Evolutionary conservation across 2,113 vertebrate genomes (phyloP).

Genomic region (Conger conger): DNA sequence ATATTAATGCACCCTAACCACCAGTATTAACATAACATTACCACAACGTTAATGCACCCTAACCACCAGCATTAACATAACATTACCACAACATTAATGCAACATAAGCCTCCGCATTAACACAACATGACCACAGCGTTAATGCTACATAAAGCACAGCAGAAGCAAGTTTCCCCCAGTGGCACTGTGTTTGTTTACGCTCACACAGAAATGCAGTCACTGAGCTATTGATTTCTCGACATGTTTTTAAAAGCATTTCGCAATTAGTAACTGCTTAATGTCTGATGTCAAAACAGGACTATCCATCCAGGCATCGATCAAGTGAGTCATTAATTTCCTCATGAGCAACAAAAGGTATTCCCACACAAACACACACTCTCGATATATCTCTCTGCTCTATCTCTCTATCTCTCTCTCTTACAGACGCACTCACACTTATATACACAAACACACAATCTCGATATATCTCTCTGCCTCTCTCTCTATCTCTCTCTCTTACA

Average conservation of each 20-base stretch:
- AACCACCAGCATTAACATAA: too few relatives aligned
- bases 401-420: neutral
- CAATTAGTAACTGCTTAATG: slow-evolving; percentile 96
- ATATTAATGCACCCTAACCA: too few relatives aligned
- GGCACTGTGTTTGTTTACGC: slow-evolving; percentile 25
- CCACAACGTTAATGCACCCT: too few relatives aligned
- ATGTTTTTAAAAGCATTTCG: slow-evolving; percentile 87
- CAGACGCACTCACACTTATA: neutral
- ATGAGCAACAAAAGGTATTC: neutral
- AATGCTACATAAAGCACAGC: neutral
- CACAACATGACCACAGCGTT: neutral
- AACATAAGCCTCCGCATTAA: neutral
- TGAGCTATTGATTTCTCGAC: slow-evolving; percentile 82
- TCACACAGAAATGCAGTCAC: slow-evolving; percentile 58
- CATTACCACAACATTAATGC: neutral
- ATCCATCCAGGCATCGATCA: slow-evolving; percentile 85
- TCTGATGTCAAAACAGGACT: slow-evolving; percentile 84
- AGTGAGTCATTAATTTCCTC: slow-evolving; percentile 75
- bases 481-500: too few relatives aligned
- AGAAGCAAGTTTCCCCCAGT: neutral
- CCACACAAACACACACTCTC: neutral
- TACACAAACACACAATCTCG: neutral
- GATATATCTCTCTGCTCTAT: too few relatives aligned
- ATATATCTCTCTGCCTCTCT: too few relatives aligned
- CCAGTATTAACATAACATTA: too few relatives aligned